phyloP scores from a whole-genome alignment of 2,113 vertebrate species.

The Cyanoramphus novaezelandiae region DNA sequence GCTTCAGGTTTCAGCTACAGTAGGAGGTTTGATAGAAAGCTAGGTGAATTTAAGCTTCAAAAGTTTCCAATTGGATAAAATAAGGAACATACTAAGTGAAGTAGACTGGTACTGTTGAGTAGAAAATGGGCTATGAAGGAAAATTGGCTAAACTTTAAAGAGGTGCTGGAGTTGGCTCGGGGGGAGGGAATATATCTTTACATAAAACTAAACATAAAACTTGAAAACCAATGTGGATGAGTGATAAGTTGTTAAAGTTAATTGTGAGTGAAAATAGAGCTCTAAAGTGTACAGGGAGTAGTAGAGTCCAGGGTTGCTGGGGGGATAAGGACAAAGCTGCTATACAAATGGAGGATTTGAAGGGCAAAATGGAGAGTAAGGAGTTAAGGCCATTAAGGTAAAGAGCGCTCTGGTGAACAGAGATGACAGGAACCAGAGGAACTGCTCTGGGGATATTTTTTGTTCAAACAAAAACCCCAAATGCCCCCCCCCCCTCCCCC shows the following conservation, averaged over 20 bases:
- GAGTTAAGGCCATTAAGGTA: background rate
- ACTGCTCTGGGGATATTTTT: background rate
- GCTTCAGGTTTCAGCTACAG: background rate
- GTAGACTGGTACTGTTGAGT: constrained; percentile 19
- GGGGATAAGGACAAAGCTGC: background rate
- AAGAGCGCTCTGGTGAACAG: background rate
- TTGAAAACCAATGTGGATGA: constrained; percentile 45
- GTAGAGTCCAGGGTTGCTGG: background rate
- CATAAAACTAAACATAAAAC: constrained; percentile 52
- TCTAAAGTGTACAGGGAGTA: background rate
- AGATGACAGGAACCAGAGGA: background rate
- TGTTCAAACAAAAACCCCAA: background rate
- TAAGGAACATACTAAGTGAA: constrained; percentile 7
- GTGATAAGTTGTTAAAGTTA: constrained; percentile 67
- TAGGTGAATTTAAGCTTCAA: constrained; percentile 46
- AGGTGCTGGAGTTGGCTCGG: constrained; percentile 30
- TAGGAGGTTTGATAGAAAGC: constrained; percentile 1
- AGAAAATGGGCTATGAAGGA: constrained; percentile 50
- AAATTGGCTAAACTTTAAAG: constrained; percentile 62
- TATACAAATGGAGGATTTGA: background rate
- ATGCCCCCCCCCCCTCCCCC: too few relatives aligned
- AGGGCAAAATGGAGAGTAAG: background rate
- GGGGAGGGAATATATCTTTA: constrained; percentile 34
- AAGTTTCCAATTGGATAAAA: constrained; percentile 38
- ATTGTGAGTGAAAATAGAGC: constrained; percentile 49